phyloP scores from a whole-genome alignment of 2,113 vertebrate species.

The Syngnathoides biaculeatus region DNA sequence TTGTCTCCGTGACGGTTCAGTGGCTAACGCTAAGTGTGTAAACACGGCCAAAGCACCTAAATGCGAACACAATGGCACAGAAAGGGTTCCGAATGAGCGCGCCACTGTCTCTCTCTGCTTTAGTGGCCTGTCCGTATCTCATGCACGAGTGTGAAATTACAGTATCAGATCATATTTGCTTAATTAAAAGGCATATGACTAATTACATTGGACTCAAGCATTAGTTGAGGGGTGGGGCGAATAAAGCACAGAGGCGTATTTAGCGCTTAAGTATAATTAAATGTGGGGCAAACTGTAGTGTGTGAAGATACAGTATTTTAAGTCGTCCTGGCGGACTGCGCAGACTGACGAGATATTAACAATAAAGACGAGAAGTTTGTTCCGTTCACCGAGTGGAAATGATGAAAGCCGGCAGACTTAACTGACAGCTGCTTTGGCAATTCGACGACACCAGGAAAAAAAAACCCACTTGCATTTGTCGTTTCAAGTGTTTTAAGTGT shows the following conservation, averaged over 20 bases:
- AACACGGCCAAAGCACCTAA: slow-evolving; percentile 46
- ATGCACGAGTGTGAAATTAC: slow-evolving; percentile 63
- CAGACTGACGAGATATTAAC: slow-evolving; percentile 41
- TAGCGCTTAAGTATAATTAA: slow-evolving; percentile 68
- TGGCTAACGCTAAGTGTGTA: slow-evolving; percentile 43
- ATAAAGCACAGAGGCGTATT: slow-evolving; percentile 61
- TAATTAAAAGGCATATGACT: slow-evolving; percentile 70
- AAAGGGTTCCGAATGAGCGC: slow-evolving; percentile 44
- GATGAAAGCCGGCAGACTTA: slow-evolving; percentile 77
- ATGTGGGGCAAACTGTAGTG: slow-evolving; percentile 51
- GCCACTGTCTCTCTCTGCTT: slow-evolving; percentile 48
- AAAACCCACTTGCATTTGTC: slow-evolving; percentile 53
- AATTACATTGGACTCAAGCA: slow-evolving; percentile 68
- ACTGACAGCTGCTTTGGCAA: slow-evolving; percentile 70
- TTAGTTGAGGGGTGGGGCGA: slow-evolving; percentile 38
- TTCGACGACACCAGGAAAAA: slow-evolving; percentile 58
- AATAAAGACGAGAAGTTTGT: slow-evolving; percentile 59
- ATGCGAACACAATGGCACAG: slow-evolving; percentile 42
- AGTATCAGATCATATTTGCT: slow-evolving; percentile 66
- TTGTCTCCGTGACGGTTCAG: slow-evolving; percentile 40
- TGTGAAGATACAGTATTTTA: slow-evolving; percentile 35
- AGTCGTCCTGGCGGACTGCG: not conserved
- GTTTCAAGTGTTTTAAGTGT: slow-evolving; percentile 51
- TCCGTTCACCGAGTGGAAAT: slow-evolving; percentile 71
- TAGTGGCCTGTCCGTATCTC: slow-evolving; percentile 49